Evolutionary conservation across 2,113 vertebrate genomes (phyloP).

Genomic region (Silurus meridionalis): DNA sequence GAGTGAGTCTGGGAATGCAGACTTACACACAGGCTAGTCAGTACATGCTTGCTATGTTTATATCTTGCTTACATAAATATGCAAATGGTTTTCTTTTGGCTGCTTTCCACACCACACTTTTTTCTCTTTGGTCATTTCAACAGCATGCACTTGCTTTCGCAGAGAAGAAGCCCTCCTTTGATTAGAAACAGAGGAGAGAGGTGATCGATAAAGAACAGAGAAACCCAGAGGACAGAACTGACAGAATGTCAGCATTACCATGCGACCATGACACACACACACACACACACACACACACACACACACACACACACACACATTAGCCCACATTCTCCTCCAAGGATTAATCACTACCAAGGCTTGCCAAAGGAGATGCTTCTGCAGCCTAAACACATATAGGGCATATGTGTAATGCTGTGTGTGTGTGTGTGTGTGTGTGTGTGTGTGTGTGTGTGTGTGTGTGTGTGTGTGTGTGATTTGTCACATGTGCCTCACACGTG

Average conservation of each 20-base stretch:
- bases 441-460: neutral
- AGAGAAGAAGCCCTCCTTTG: constrained; percentile 34
- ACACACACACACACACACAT: neutral
- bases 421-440: neutral
- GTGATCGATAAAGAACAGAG: constrained; percentile 30
- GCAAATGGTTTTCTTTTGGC: constrained; percentile 12
- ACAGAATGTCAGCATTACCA: constrained; percentile 7
- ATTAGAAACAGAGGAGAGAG: constrained; percentile 28
- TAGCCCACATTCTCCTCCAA: constrained; percentile 5
- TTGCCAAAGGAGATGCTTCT: constrained; percentile 16
- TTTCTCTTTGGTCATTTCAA: neutral
- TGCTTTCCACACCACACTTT: neutral
- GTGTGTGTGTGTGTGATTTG: neutral
- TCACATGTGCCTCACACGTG: neutral
- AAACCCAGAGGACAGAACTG: constrained; percentile 16
- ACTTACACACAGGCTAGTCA: neutral
- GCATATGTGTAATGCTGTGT: constrained; percentile 6
- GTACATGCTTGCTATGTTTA: neutral
- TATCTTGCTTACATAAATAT: constrained; percentile 32
- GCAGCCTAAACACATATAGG: neutral
- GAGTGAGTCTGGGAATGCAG: neutral
- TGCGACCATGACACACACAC: constrained; percentile 3
- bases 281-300: neutral
- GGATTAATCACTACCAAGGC: constrained; percentile 28
- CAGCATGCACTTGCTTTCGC: constrained; percentile 25